Evolutionary conservation across 2,113 vertebrate genomes (phyloP).

Genomic region (Chionomys nivalis): DNA sequence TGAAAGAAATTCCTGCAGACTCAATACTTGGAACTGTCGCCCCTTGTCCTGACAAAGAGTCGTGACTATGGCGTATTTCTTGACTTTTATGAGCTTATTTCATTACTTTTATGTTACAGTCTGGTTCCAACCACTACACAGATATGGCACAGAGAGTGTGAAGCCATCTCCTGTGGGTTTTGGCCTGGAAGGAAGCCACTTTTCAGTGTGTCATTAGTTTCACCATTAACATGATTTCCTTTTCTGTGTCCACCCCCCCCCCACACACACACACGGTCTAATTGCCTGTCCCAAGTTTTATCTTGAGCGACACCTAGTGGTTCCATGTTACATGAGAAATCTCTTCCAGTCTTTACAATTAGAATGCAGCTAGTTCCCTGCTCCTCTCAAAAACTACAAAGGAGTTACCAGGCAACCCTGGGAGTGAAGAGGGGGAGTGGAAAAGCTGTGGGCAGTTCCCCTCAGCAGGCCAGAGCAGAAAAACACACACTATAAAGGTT

Average conservation of each 20-base stretch:
- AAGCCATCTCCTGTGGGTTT: neutral
- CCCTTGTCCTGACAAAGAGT: neutral
- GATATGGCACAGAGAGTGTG: neutral
- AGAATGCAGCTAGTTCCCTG: neutral
- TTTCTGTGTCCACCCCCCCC: neutral
- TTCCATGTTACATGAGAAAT: neutral
- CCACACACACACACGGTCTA: no score
- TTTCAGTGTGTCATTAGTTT: neutral
- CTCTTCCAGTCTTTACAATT: neutral
- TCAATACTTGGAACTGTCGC: neutral
- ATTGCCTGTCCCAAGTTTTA: neutral
- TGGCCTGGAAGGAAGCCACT: neutral
- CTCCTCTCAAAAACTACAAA: neutral
- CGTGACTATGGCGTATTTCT: neutral
- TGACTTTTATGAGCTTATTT: slow-evolving; percentile 31
- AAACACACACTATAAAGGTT: neutral
- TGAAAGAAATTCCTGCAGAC: neutral
- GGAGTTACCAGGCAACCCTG: neutral
- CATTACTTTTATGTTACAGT: slow-evolving; percentile 46
- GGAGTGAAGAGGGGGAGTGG: neutral
- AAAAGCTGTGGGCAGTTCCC: neutral
- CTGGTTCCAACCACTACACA: neutral
- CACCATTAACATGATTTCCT: neutral
- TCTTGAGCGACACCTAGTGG: slow-evolving; percentile 71
- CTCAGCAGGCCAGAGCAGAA: neutral